phyloP scores from a whole-genome alignment of 2,888 invertebrate genomes.

The Scaptomyza reducta region DNA sequence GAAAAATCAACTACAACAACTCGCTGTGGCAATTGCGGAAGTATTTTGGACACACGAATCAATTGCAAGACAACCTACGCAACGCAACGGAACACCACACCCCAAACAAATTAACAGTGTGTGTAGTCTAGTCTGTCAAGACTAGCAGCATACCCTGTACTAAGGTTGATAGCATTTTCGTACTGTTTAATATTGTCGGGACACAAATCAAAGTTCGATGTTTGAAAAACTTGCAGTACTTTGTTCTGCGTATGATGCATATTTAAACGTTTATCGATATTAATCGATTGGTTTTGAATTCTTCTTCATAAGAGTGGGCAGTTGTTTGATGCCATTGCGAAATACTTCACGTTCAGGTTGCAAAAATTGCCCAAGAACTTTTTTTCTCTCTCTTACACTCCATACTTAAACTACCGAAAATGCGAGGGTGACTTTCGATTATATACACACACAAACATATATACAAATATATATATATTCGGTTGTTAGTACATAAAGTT shows the following conservation, averaged over 20 bases:
- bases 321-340: not conserved
- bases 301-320: not conserved
- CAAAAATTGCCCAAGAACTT: not conserved
- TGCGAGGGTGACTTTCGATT: conserved; percentile 50
- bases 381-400: not conserved
- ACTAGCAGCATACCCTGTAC: conserved; percentile 12
- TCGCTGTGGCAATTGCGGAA: conserved; percentile 41
- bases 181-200: no score
- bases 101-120: not conserved
- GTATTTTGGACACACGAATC: conserved; percentile 47
- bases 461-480: not conserved
- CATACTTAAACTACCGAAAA: not conserved
- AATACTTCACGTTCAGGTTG: conserved; percentile 2
- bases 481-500: conserved; percentile 23
- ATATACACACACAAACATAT: not conserved
- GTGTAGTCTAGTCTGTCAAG: not conserved
- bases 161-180: no score
- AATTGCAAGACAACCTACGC: conserved; percentile 29
- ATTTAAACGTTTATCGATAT: not conserved
- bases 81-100: not conserved
- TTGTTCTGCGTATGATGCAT: no score
- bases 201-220: no score
- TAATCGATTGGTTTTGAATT: not conserved
- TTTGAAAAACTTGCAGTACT: not conserved
- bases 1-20: conserved; percentile 3